Conservation (phyloP, 2,888 invertebrate species). For the Calephelis perditalis region DNA sequence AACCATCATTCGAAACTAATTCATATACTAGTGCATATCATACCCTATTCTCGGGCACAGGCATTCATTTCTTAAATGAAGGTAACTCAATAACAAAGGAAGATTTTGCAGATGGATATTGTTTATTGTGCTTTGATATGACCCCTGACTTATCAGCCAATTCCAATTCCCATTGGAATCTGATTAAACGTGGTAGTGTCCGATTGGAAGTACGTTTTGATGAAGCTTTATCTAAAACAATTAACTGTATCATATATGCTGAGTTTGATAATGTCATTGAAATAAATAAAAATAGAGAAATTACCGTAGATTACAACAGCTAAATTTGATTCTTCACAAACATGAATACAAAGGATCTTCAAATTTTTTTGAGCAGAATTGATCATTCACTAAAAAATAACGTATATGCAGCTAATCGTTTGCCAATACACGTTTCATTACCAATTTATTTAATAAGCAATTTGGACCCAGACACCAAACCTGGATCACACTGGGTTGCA, state of each 20-base stretch:
- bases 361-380: not conserved
- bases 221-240: conserved; percentile 3
- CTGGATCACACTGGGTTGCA: not conserved
- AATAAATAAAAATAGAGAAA: conserved; percentile 10
- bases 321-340: not conserved
- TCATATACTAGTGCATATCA: conserved; percentile 23
- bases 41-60: conserved; percentile 31
- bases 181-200: conserved; percentile 5
- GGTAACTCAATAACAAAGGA: conserved; percentile 33
- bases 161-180: not conserved
- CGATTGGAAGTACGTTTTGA: conserved; percentile 7
- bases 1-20: conserved; percentile 21
- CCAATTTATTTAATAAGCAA: not conserved
- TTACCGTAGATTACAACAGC: not conserved
- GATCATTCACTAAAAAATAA: not conserved
- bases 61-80: conserved; percentile 31
- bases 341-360: too few species aligned
- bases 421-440: conserved; percentile 2
- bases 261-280: conserved; percentile 11
- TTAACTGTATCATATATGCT: conserved; percentile 5
- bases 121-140: conserved; percentile 13
- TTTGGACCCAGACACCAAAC: conserved; percentile 6
- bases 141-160: too few species aligned
- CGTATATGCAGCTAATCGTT: conserved; percentile 3
- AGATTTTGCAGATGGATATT: conserved; percentile 29